Base-by-base conservation (phyloP, 1,140 invertebrate species). In the Drosophila cardini region DNA sequence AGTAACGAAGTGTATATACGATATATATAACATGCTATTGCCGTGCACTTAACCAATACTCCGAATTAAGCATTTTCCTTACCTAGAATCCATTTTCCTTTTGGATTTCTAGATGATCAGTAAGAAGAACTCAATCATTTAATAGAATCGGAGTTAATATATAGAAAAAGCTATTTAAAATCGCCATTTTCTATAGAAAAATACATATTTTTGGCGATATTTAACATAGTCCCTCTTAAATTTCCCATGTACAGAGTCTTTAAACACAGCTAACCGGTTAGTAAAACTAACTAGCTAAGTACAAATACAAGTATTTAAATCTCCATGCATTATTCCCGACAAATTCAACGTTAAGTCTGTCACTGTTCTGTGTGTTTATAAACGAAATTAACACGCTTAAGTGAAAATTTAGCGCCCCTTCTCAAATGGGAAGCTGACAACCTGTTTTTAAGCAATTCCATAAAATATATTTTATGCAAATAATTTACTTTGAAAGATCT, bases 331-430 rank as follows among this genome's bases (percentile, higher is more conserved):
- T 53, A 55, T 38, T 40, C 42, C 46, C 52, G 46, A 61, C 34
- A 36, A 36, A n/a, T 50, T 15, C 55, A 15, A 61, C 7, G 26
- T 38, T 11, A 52, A 45, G 61, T 40, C 64, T 69, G 56, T 46
- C 70, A 52, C 43, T 15, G 48, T 38, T 26, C 21, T 26, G 21
- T 16, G 11, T 87, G 76, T 87, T 89, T 89, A 85, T 89, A 67
- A 77, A 68, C 65, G 45, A 77, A 87, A 87, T 87, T 89, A 87
- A 71, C 83, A 76, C 65, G 76, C 58, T 64, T 83, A 73, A 89
- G 83, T 87, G 79, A 87, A 89, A 87, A 89, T 74, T 62, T 42
- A 43, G 45, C 16, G 26, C 46, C 26, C n/a, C 32, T 21, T 38
- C 16, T 15, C 10, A 45, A 42, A 16, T 11, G 38, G 50, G 61